A percentile compares a stretch with the other conserved stretches of the same genome.
Conservation (phyloP, 2,888 invertebrate species). For the Drosophila incognita region DNA sequence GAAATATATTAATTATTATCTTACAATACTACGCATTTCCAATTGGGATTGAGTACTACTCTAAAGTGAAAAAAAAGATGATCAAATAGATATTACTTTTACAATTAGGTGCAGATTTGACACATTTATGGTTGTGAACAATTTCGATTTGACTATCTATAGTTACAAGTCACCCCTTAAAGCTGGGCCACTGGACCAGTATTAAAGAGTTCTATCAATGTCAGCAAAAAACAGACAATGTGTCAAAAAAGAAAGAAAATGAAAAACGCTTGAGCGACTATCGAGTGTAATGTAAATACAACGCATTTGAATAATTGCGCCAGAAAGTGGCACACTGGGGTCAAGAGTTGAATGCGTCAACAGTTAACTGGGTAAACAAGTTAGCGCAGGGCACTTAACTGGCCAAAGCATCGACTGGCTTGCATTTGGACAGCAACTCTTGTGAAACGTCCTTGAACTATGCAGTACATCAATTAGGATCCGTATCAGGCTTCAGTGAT, state of each 20-base stretch:
- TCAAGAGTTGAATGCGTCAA: constrained; percentile 53
- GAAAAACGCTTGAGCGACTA: constrained; percentile 13
- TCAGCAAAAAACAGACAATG: constrained; percentile 6
- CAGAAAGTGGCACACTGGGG: constrained; percentile 28
- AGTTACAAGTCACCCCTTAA: not conserved
- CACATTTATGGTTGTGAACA: not conserved
- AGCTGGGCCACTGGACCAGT: not conserved
- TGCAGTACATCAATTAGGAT: constrained; percentile 1
- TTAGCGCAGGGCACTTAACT: constrained; percentile 17
- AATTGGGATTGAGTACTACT: not conserved
- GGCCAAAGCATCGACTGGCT: constrained; percentile 1
- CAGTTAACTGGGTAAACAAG: constrained; percentile 56
- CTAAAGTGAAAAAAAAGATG: no score
- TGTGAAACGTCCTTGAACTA: constrained; percentile 13
- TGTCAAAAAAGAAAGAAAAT: not conserved
- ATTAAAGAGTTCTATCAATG: not conserved
- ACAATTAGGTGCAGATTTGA: not conserved
- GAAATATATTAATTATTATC: not conserved
- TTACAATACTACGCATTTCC: not conserved
- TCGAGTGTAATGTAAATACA: constrained; percentile 41
- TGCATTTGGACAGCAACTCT: constrained; percentile 1
- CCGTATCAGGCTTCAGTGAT: not conserved
- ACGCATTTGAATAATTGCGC: constrained; percentile 37
- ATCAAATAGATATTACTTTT: not conserved
- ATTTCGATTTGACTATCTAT: not conserved